A percentile compares a stretch with the other conserved stretches of the same genome.
phyloP scores from a whole-genome alignment of 2,113 vertebrate genomes.

The Lasiurus cinereus region DNA sequence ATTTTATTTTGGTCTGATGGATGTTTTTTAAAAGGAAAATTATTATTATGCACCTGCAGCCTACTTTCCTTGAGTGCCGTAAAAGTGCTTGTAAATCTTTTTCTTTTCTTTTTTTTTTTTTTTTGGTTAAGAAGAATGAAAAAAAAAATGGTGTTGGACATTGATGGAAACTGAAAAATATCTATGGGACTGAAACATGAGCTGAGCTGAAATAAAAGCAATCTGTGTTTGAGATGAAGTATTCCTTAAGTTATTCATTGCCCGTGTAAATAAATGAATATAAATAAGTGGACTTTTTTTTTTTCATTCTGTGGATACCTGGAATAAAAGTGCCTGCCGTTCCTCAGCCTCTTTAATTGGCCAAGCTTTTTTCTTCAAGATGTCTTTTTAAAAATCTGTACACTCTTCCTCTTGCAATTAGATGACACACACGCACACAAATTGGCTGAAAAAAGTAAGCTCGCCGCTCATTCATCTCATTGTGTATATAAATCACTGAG shows the following conservation, averaged over 20 bases:
- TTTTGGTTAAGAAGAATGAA: constrained; percentile 57
- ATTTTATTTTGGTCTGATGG: constrained; percentile 87
- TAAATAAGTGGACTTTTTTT: constrained; percentile 79
- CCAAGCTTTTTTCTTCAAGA: constrained; percentile 43
- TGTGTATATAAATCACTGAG: not conserved
- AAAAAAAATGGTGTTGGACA: constrained; percentile 80
- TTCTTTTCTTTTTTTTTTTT: not conserved
- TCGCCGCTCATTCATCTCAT: not conserved
- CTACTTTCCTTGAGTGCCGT: constrained; percentile 85
- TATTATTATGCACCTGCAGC: constrained; percentile 81
- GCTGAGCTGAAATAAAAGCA: constrained; percentile 87
- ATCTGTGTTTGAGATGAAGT: constrained; percentile 85
- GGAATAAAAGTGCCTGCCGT: constrained; percentile 76
- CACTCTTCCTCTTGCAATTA: not conserved
- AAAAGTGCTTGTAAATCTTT: constrained; percentile 84
- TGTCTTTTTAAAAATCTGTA: not conserved
- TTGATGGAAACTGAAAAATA: constrained; percentile 82
- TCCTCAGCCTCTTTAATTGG: constrained; percentile 58
- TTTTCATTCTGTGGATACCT: constrained; percentile 77
- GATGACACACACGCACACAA: not conserved
- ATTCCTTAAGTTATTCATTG: constrained; percentile 89
- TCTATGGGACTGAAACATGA: constrained; percentile 84
- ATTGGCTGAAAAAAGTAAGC: not conserved
- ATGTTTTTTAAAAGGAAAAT: constrained; percentile 83
- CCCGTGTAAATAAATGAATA: constrained; percentile 82